Evolutionary conservation across 1,140 invertebrate genomes (phyloP).

Genomic region (Drosophila serrata): DNA sequence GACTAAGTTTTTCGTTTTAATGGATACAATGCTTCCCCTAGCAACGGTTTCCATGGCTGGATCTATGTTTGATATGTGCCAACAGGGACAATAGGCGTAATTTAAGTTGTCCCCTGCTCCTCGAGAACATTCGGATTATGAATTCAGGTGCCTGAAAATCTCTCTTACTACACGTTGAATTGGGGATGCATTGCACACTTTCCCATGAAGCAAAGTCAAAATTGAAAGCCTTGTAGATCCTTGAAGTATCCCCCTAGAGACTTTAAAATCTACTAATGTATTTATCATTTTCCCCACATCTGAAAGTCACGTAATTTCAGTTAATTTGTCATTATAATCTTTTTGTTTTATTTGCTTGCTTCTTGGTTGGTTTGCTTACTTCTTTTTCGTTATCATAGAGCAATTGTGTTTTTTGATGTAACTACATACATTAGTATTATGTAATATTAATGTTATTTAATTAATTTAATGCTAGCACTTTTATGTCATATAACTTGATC

Average conservation of each 20-base stretch:
- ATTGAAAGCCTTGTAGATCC: background rate
- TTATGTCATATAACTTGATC: slow-evolving; percentile 54
- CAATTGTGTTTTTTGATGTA: slow-evolving; percentile 52
- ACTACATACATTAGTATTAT: slow-evolving; percentile 58
- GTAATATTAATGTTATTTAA: slow-evolving; percentile 65
- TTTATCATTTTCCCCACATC: background rate
- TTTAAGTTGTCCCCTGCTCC: background rate
- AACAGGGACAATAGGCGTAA: background rate
- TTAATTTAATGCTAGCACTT: slow-evolving; percentile 73
- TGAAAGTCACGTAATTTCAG: background rate
- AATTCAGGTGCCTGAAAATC: background rate
- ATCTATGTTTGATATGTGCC: too few relatives aligned
- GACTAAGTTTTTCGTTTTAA: slow-evolving; percentile 11
- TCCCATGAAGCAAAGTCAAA: background rate
- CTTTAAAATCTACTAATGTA: too few relatives aligned
- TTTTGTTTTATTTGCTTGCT: slow-evolving; percentile 67
- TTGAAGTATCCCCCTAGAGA: too few relatives aligned
- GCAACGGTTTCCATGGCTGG: slow-evolving; percentile 6
- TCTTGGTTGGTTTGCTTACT: slow-evolving; percentile 57
- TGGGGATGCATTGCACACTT: background rate
- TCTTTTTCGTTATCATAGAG: slow-evolving; percentile 59
- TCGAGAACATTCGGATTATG: too few relatives aligned
- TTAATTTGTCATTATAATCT: slow-evolving; percentile 31
- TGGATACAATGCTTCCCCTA: slow-evolving; percentile 13
- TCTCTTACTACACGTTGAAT: background rate